Percentiles rank a stretch among this genome's conserved stretches.
These are phyloP conservation scores for Trematocara macrostoma DNA, from an alignment of 2,113 vertebrate genomes.

Conservation along the genomic window DNA sequence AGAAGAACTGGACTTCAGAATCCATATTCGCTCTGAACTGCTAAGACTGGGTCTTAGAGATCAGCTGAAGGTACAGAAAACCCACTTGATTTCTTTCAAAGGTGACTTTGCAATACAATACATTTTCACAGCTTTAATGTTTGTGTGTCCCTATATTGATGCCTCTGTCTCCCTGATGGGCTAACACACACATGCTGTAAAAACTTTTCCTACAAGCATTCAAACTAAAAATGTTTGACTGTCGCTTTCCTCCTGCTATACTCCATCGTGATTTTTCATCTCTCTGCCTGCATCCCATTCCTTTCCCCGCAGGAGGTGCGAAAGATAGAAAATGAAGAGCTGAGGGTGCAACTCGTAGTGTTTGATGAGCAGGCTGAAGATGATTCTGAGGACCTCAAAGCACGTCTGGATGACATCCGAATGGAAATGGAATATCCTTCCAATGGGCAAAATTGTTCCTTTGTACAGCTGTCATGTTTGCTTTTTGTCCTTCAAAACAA, in stretches of 20 bases:
- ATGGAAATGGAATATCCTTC: constrained; percentile 97
- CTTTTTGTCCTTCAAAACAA: not conserved
- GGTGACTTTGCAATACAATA: not conserved
- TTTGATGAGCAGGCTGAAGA: constrained; percentile 88
- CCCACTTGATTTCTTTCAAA: not conserved
- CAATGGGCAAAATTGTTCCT: constrained; percentile 6
- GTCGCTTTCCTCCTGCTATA: not conserved
- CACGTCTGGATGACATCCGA: constrained; percentile 83
- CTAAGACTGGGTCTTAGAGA: constrained; percentile 79
- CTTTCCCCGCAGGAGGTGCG: constrained; percentile 74
- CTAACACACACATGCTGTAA: not conserved
- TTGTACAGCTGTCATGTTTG: not conserved
- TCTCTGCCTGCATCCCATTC: not conserved
- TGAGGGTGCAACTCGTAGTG: constrained; percentile 81
- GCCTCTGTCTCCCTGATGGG: not conserved
- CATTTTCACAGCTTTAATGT: not conserved
- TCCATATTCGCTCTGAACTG: constrained; percentile 86
- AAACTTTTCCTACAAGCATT: constrained; percentile 1
- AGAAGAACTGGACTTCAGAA: constrained; percentile 86
- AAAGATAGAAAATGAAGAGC: constrained; percentile 84
- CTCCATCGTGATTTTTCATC: not conserved
- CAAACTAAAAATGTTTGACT: constrained; percentile 1
- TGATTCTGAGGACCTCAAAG: constrained; percentile 83
- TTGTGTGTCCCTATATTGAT: not conserved
- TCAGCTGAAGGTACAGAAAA: constrained; percentile 71